Evolutionary conservation across 2,888 invertebrate species (phyloP).

Genomic region (Dryobota labecula): DNA sequence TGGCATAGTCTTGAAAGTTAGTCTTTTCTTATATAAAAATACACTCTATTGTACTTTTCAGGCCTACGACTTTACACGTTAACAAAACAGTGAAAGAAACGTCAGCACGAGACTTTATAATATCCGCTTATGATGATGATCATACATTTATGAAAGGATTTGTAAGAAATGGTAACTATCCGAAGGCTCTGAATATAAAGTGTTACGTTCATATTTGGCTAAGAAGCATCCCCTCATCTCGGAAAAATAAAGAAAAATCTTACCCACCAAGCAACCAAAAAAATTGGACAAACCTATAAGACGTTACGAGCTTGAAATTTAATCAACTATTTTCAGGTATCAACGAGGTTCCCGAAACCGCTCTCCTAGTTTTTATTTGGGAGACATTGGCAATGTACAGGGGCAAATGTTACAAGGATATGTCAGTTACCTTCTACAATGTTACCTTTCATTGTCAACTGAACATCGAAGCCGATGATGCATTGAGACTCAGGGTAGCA

Average conservation of each 20-base stretch:
- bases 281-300: too few relatives aligned
- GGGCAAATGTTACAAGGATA: slow-evolving; percentile 1
- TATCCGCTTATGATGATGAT: slow-evolving; percentile 1
- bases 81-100: not conserved
- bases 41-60: not conserved
- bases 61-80: not conserved
- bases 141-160: slow-evolving; percentile 9
- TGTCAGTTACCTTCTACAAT: slow-evolving; percentile 11
- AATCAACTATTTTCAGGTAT: slow-evolving; percentile 3
- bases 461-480: not conserved
- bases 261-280: too few relatives aligned
- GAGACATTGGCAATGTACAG: slow-evolving; percentile 11
- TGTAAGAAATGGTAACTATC: slow-evolving; percentile 8
- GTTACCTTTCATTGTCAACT: slow-evolving; percentile 5
- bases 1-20: not conserved
- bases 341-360: slow-evolving; percentile 5
- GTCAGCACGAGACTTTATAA: slow-evolving; percentile 8
- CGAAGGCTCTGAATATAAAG: not conserved
- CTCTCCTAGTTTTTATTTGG: slow-evolving; percentile 5
- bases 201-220: too few relatives aligned
- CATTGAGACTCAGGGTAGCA: not conserved
- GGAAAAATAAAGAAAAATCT: too few relatives aligned
- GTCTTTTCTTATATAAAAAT: too few relatives aligned
- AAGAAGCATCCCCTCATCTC: too few relatives aligned
- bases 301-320: not conserved